Base-by-base conservation (phyloP, 1,140 invertebrate species). In the Sesamia nonagrioides region DNA sequence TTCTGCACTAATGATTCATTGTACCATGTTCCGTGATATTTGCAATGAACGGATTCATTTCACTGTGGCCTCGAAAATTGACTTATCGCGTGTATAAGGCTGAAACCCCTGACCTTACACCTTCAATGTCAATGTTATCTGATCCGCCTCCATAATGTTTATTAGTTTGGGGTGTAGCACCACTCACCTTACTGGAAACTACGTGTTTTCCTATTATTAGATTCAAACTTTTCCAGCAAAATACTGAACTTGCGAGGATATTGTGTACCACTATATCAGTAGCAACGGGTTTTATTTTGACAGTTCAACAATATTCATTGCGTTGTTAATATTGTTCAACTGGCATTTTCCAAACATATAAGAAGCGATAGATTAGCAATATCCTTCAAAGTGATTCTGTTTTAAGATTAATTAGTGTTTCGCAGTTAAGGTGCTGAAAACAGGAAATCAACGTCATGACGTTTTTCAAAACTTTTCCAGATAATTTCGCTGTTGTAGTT, bases 91-190 rank as follows among this genome's bases (percentile, higher is more conserved):
- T 92, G 90, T 81, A 82, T 56, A 56, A 76, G 42, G 69, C 60
- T 82, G 79, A 81, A 58, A 40, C 54, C 82, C 80, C 84, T 84
- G 84, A 82, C 83, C 82, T 87, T 82, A 66, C 54, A 45, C 77
- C 63, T 66, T 63, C 81, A 87, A 88, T 84, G 86, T 87, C 88
- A 91, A 85, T 88, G 84, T 82, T 83, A 86, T 86, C 82, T 78
- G 82, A 85, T 85, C 75, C 21, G 60, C 75, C 11, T 60, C 60
- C 21, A 63, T 68, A 54, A 68, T 77, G 75, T 77, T 77, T 77
- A 77, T 56, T 61, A 61, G 68, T 7, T 61, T 17, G 35, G 66
- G 54, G 40, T 40, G 27, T 48, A 37, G 15, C 13, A 50, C 56
- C 42, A 56, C 35, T 42, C 50, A 50, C 42, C 35, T n/a, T 61